Evolutionary conservation across 2,113 vertebrate species (phyloP).

Genomic region (Strix uralensis): DNA sequence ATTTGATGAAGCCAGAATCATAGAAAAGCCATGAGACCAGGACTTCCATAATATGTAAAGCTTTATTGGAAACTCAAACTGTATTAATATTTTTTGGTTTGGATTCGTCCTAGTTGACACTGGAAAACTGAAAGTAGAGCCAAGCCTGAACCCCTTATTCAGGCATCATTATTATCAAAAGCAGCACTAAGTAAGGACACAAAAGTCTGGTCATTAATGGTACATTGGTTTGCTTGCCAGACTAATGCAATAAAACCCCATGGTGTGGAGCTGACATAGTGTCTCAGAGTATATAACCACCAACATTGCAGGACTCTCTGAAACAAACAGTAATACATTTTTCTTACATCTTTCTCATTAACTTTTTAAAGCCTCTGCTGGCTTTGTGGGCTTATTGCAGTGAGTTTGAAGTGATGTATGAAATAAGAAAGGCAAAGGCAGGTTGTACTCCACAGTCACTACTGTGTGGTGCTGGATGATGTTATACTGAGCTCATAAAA

Average conservation of each 20-base stretch:
- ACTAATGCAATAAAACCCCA: slow-evolving; percentile 31
- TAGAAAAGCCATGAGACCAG: background rate
- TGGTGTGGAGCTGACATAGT: background rate
- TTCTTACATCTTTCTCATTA: slow-evolving; percentile 66
- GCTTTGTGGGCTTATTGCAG: slow-evolving; percentile 42
- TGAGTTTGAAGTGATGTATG: slow-evolving; percentile 44
- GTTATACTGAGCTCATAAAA: background rate
- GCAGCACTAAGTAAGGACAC: background rate
- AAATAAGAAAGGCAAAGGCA: slow-evolving; percentile 46
- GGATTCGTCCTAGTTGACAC: background rate
- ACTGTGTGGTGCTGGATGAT: background rate
- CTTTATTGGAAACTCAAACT: background rate
- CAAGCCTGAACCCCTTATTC: background rate
- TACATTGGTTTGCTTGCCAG: background rate
- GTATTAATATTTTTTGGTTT: background rate
- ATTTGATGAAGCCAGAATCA: background rate
- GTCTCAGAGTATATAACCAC: background rate
- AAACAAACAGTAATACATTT: slow-evolving; percentile 24
- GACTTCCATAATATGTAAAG: background rate
- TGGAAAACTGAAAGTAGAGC: background rate
- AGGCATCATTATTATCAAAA: background rate
- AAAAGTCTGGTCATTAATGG: background rate
- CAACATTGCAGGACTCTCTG: background rate
- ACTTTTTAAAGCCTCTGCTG: slow-evolving; percentile 69
- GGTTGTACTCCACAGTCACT: background rate